A percentile compares a stretch with the other conserved stretches of the same genome.
phyloP scores from a whole-genome alignment of 2,113 vertebrate genomes.

The Cyanoderma ruficeps region DNA sequence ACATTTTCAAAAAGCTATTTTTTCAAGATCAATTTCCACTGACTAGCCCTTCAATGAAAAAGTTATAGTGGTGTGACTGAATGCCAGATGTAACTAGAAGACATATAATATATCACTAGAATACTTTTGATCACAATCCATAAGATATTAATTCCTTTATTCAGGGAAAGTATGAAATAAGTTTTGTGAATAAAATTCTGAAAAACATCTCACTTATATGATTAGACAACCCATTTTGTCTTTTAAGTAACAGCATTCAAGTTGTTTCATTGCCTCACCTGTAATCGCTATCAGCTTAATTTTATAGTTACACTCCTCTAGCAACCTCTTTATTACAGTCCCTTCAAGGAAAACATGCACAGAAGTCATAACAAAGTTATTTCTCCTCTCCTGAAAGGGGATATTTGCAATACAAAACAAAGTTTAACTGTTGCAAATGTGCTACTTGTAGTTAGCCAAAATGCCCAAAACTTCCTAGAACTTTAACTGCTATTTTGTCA shows the following conservation, averaged over 20 bases:
- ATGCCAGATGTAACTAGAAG: not conserved
- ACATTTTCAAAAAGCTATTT: not conserved
- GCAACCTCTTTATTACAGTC: not conserved
- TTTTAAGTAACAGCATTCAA: not conserved
- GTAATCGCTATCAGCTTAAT: not conserved
- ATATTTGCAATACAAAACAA: not conserved
- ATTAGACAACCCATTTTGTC: not conserved
- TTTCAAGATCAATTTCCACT: not conserved
- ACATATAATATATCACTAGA: not conserved
- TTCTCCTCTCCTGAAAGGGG: not conserved
- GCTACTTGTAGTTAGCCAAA: not conserved
- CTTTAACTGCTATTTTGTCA: not conserved
- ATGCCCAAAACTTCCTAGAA: not conserved
- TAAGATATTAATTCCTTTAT: not conserved
- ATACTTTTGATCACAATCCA: not conserved
- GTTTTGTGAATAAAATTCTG: not conserved
- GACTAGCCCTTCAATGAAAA: not conserved
- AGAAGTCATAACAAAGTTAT: not conserved
- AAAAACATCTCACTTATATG: not conserved
- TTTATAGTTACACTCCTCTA: not conserved
- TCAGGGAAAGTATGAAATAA: not conserved
- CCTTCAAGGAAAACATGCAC: not conserved
- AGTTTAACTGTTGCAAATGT: not conserved
- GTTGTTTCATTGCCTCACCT: not conserved
- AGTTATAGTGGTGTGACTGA: not conserved